Evolutionary conservation across 1,140 invertebrate genomes (phyloP).

Genomic region (Pseudomyrmex flavicornis): DNA sequence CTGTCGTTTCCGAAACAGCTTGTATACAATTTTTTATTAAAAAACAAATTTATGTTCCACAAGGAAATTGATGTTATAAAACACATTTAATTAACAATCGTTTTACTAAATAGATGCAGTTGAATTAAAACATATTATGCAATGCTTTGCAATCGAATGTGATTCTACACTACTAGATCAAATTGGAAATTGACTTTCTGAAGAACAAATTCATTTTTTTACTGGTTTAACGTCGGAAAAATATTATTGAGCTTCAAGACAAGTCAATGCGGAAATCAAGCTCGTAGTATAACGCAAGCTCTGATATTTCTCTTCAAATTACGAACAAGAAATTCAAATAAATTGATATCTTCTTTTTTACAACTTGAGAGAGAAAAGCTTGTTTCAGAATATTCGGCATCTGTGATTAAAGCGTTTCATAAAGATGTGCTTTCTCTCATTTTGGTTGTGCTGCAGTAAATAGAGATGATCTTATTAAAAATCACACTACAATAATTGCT

Average conservation of each 20-base stretch:
- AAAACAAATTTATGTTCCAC: too few relatives aligned
- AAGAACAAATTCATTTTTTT: constrained; percentile 66
- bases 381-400: constrained; percentile 64
- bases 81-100: too few relatives aligned
- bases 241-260: constrained; percentile 58
- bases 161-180: too few relatives aligned
- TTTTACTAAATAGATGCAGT: too few relatives aligned
- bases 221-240: constrained; percentile 69
- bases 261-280: constrained; percentile 36
- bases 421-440: constrained; percentile 70
- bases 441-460: constrained; percentile 63
- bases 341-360: constrained; percentile 63
- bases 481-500: constrained; percentile 64
- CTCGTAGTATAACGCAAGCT: constrained; percentile 62
- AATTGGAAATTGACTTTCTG: constrained; percentile 39
- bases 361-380: constrained; percentile 66
- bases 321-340: constrained; percentile 72
- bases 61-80: too few relatives aligned
- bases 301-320: constrained; percentile 75
- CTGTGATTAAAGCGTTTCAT: constrained; percentile 71
- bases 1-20: too few relatives aligned
- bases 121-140: too few relatives aligned
- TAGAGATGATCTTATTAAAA: constrained; percentile 63
- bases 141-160: too few relatives aligned
- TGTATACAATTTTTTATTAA: too few relatives aligned